Evolutionary conservation across 2,888 invertebrate species (phyloP).

Genomic region (Autographa gamma): DNA sequence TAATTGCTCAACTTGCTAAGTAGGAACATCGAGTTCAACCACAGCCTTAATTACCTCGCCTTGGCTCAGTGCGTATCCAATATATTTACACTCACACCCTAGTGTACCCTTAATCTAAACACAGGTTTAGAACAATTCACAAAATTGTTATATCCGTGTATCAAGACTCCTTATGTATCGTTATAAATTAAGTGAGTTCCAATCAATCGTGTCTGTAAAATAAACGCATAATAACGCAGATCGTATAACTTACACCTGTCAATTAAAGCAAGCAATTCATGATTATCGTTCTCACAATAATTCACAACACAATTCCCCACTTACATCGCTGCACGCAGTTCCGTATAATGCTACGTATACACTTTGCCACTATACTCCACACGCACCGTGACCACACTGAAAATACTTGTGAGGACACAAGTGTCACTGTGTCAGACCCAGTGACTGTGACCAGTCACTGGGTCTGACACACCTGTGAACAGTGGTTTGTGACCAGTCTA

Average conservation of each 20-base stretch:
- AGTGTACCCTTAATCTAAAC: not conserved
- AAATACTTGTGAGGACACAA: not conserved
- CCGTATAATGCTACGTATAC: not conserved
- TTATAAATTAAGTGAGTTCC: not conserved
- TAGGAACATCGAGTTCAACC: constrained; percentile 19
- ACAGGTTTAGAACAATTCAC: too few species aligned
- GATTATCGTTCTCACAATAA: not conserved
- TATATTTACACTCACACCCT: not conserved
- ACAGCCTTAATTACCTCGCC: constrained; percentile 31
- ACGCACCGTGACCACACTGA: not conserved
- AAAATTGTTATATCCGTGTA: not conserved
- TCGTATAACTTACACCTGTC: not conserved
- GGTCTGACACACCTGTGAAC: too few species aligned
- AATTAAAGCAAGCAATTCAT: not conserved
- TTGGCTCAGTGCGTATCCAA: constrained; percentile 1
- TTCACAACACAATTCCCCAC: not conserved
- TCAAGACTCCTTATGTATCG: too few species aligned
- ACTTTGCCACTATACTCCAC: not conserved
- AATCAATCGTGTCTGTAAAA: not conserved
- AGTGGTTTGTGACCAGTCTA: too few species aligned
- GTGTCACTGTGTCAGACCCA: not conserved
- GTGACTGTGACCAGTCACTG: too few species aligned
- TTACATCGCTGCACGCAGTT: not conserved
- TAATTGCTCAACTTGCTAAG: constrained; percentile 33
- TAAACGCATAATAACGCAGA: not conserved